Conservation (phyloP, 2,113 vertebrate species). For the Macquaria australasica region DNA sequence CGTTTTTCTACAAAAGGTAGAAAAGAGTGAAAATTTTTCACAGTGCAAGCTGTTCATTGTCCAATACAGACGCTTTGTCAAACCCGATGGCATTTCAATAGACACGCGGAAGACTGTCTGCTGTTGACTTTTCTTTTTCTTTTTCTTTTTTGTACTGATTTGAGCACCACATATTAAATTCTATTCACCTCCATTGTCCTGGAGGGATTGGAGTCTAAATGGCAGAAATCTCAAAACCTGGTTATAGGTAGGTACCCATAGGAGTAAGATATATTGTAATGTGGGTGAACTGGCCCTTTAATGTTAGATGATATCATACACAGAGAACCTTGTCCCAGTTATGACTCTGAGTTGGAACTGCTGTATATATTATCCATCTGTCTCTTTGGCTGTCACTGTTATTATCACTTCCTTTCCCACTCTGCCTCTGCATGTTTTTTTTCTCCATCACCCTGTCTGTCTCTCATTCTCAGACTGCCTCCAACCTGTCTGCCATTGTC, state of each 20-base stretch:
- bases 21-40: background rate
- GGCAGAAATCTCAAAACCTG: background rate
- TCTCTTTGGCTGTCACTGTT: slow-evolving; percentile 19
- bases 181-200: background rate
- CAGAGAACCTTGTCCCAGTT: slow-evolving; percentile 2
- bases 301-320: slow-evolving; percentile 17
- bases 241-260: background rate
- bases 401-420: background rate
- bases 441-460: slow-evolving; percentile 23
- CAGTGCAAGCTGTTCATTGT: background rate
- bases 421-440: slow-evolving; percentile 5
- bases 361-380: slow-evolving; percentile 30
- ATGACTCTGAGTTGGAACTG: background rate
- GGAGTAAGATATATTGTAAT: background rate
- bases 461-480: slow-evolving; percentile 40
- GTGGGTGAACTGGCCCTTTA: background rate
- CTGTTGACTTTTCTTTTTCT: background rate
- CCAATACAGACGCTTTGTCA: background rate
- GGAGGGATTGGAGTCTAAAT: background rate
- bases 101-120: background rate
- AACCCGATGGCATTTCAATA: background rate
- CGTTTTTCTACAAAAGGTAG: background rate
- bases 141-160: background rate
- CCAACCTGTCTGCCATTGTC: slow-evolving; percentile 60
- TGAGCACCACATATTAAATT: background rate